Evolutionary conservation across 2,113 vertebrate genomes (phyloP).

Genomic region (Centropus bengalensis): DNA sequence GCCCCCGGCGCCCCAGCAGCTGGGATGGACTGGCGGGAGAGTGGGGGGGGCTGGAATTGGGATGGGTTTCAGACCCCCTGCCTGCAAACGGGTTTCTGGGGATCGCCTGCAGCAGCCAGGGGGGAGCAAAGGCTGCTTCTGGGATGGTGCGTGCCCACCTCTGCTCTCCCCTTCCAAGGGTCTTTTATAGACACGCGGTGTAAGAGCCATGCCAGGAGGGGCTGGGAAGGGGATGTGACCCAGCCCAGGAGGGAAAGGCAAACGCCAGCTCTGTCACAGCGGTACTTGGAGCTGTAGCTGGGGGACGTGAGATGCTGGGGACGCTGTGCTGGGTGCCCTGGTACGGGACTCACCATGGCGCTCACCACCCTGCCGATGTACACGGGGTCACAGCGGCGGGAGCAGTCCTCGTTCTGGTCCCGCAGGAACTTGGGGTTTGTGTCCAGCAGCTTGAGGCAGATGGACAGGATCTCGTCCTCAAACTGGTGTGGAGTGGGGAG

Average conservation of each 20-base stretch:
- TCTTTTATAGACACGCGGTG: no score
- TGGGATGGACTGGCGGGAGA: no score
- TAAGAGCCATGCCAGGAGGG: background rate
- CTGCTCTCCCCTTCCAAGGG: background rate
- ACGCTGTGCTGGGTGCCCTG: background rate
- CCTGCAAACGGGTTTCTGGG: background rate
- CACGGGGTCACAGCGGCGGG: slow-evolving; percentile 76
- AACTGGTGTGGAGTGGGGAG: slow-evolving; percentile 73
- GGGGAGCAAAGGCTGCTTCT: background rate
- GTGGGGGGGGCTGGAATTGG: background rate
- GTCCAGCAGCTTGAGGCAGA: slow-evolving; percentile 85
- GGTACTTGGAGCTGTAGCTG: background rate
- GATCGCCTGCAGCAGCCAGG: background rate
- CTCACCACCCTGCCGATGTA: slow-evolving; percentile 88
- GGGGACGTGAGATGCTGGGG: background rate
- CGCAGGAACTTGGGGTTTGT: slow-evolving; percentile 84
- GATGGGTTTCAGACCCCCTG: background rate
- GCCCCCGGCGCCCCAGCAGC: background rate
- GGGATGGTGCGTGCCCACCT: background rate
- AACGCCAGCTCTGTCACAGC: background rate
- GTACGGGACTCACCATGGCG: slow-evolving; percentile 82
- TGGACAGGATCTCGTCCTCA: slow-evolving; percentile 81
- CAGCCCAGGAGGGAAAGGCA: background rate
- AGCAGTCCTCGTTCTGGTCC: slow-evolving; percentile 78
- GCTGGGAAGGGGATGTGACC: background rate